Base-by-base conservation (phyloP, 2,113 vertebrate species). In the Takifugu bimaculatus region DNA sequence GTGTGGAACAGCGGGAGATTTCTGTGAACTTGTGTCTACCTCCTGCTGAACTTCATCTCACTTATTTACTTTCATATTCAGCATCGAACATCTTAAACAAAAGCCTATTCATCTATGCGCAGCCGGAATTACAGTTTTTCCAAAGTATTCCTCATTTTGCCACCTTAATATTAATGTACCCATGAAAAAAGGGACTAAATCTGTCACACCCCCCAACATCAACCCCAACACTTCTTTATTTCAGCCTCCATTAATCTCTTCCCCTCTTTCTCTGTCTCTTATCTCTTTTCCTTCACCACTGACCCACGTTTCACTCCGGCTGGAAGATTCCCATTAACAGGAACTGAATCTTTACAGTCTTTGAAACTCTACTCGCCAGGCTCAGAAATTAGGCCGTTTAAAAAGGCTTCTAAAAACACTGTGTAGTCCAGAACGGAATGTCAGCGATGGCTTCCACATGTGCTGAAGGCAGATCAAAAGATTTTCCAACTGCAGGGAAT, bases 361-460 rank as follows among this genome's bases (percentile, higher is more conserved):
- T 91, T 93, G 91, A 93, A 94, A 93, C 86, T 20, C 20, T 20
- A 20, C 20, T 93, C 91, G 86, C 87, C 87, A 70, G 85, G 86
- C 84, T 74, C 85, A 88, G 87, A 84, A 84, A 87, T 85, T 27
- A 79, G 79, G 72, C 86, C 88, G 67, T 82, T 91, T 85, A 92
- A 92, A 91, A 83, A 84, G 91, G 78, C 20, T 20, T 20, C 20
- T 20, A 20, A 20, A 20, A 20, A 89, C 81, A 81, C 90, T 93
- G 92, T 92, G 92, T 20, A 20, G 93, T 91, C 92, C 89, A 78
- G 78, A 74, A 87, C 14, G 93, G 93, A 94, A 93, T 93, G 92
- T 53, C 81, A 87, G 88, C 91, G 92, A 94, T 93, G 91, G 86
- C 85, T 93, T 93, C 92, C 93, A 94, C 91, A 92, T 94, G 93